Evolutionary conservation across 2,888 invertebrate genomes (phyloP), one percentile per base, ranked within the genome.

Genomic region (Proisotoma minuta): DNA sequence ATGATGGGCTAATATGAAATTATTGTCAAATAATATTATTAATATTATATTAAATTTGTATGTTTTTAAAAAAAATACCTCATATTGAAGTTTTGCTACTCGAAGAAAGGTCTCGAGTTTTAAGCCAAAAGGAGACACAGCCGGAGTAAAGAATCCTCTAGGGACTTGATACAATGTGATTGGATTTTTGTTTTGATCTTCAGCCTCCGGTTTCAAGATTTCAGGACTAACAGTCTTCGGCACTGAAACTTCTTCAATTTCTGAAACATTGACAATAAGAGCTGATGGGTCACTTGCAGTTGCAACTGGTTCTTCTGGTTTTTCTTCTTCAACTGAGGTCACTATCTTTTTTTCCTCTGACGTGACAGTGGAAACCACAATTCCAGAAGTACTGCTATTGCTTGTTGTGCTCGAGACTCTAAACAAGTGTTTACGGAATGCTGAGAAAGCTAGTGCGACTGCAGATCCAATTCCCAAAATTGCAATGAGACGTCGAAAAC

Each of bases 31-130:
- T n/a, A n/a, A n/a, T n/a, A n/a, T 34, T 10, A 39, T 39, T 23
- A 40, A 39, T 10, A 26, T 51, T 43, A 28, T 24, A 5, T 8
- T 18, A 56, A 3, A 39, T n/a, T 4, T 54, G 18, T 12, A 26
- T 43, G 43, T 18, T 27, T 24, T 26, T 28, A 50, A n/a, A 18
- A 24, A n/a, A 43, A 12, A 59, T 52, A 72, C 73, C 58, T 70
- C 68, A 48, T 73, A 72, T 12, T 69, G 66, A 51, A 73, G 68
- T 5, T 57, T 62, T 2, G 71, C 65, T 3, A 72, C 66, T 8
- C 73, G 62, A 27, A 73, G 59, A 47, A 69, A 72, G 2, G 72
- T 73, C 49, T 73, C 73, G 48, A 73, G 50, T 47, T 72, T 71
- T 5, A 73, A 43, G 1, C 71, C 62, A 51, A 66, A 72, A 3